Percentiles rank a stretch among this genome's conserved stretches.
Conservation (phyloP, 2,888 invertebrate genomes). For the Synergus laeviventris region DNA sequence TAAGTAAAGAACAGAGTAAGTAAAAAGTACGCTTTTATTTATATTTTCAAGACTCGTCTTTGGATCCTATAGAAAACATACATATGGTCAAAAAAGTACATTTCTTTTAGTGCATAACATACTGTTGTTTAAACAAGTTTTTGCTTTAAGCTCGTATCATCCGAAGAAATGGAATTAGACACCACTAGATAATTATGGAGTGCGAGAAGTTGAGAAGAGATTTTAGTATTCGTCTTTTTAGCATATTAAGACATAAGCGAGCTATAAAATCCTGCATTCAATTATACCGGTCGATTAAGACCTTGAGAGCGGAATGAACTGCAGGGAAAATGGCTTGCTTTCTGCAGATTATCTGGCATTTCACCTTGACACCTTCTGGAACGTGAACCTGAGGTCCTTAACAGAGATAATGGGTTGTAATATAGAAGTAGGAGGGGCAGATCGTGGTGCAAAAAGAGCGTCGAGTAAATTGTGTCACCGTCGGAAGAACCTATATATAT, state of each 20-base stretch:
- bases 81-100: too few relatives aligned
- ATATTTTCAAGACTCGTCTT: too few relatives aligned
- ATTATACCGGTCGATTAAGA: slow-evolving; percentile 12
- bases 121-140: too few relatives aligned
- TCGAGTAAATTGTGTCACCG: slow-evolving; percentile 30
- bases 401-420: slow-evolving; percentile 31
- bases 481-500: slow-evolving; percentile 15
- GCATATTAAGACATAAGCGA: neutral
- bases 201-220: neutral
- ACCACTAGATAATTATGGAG: neutral
- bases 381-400: slow-evolving; percentile 27
- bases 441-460: slow-evolving; percentile 6
- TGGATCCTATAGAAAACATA: too few relatives aligned
- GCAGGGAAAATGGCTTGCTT: slow-evolving; percentile 21
- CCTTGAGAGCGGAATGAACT: slow-evolving; percentile 32
- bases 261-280: neutral
- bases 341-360: slow-evolving; percentile 10
- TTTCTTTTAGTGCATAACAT: too few relatives aligned
- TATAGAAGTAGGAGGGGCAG: slow-evolving; percentile 26
- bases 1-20: too few relatives aligned
- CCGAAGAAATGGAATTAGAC: too few relatives aligned
- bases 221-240: neutral
- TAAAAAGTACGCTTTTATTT: too few relatives aligned
- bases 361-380: slow-evolving; percentile 32
- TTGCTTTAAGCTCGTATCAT: too few relatives aligned